Evolutionary conservation across 2,797 vertebrate species (phyloP).

Genomic region (Geotrypetes seraphini): DNA sequence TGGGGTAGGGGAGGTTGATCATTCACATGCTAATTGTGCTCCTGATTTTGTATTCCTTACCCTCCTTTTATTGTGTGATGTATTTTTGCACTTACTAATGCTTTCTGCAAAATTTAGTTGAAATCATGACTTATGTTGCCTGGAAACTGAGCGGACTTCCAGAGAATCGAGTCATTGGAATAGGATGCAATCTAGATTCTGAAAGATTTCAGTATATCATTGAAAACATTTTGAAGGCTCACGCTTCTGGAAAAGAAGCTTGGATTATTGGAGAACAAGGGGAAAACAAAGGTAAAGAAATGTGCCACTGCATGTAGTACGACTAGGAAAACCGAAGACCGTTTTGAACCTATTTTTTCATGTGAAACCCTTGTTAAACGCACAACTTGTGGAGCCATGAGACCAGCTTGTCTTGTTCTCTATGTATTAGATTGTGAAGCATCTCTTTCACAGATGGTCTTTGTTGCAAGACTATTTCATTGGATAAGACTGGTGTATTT

Average conservation of each 20-base stretch:
- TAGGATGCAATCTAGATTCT: conserved; percentile 88
- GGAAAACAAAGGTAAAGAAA: conserved; percentile 75
- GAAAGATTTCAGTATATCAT: conserved; percentile 72
- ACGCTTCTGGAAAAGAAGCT: conserved; percentile 56
- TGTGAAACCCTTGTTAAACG: too few species aligned
- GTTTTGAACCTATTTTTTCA: too few species aligned
- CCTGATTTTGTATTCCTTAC: fast-evolving
- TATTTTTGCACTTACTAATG: not conserved
- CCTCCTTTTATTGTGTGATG: not conserved
- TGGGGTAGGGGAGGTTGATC: conserved; percentile 1
- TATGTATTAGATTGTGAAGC: too few species aligned
- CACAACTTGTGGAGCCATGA: too few species aligned
- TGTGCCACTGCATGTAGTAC: too few species aligned
- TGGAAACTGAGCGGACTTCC: conserved; percentile 87
- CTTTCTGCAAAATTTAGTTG: conserved; percentile 58
- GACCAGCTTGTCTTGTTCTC: too few species aligned
- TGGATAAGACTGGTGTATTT: too few species aligned
- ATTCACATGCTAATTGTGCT: not conserved
- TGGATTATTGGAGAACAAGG: conserved; percentile 90
- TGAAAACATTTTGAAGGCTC: conserved; percentile 56
- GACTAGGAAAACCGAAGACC: too few species aligned
- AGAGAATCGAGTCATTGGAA: conserved; percentile 73
- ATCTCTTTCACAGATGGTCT: too few species aligned
- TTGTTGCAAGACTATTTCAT: too few species aligned
- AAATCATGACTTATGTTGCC: conserved; percentile 85